Base-by-base conservation (phyloP, 2,888 invertebrate genomes). In the Chelonus formosanus region DNA sequence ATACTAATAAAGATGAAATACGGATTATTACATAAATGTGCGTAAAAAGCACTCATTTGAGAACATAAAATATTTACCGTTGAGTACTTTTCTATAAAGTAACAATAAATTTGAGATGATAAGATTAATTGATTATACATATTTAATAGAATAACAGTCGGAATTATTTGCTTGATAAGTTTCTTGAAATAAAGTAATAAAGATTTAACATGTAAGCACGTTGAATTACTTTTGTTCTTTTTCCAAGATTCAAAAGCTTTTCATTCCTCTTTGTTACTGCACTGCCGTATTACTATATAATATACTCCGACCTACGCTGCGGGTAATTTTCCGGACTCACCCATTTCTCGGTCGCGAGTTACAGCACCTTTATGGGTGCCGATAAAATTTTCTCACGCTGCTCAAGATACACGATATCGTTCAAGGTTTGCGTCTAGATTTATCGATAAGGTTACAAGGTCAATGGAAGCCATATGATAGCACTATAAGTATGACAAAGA, bases 351-450 rank as follows among this genome's bases (percentile, higher is more conserved):
- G 52, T 43, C 34, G 61, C 45, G 43, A 61, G 43, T 61, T 40
- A 34, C 61, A 57, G 35, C 63, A 43, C 58, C 52, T 64, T 67
- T 62, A 65, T 63, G 20, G 59, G 47, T 10, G 35, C 43, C 67
- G 54, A 67, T 67, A 61, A 60, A 67, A 67, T 59, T 59, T 60
- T 54, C 65, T 50, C 45, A 60, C 54, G 63, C 44, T 60, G 57
- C 57, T 58, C 48, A 54, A 34, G 44, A 57, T 54, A 58, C 48
- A 50, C 53, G 67, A 44, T 43, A 69, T 64, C 69, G 60, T 43
- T 54, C 58, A 40, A 69, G 61, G 69, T 53, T 57, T 54, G 63
- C 48, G 52, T 40, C 56, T n/a, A 58, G 64, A 69, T 69, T 69
- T 69, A 69, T 69, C 61, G 69, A 43, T 64, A 47, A 35, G 64